A percentile compares a stretch with the other conserved stretches of the same genome.
Evolutionary conservation across 2,797 vertebrate genomes (phyloP).

Genomic region (Pipistrellus pipistrellus): DNA sequence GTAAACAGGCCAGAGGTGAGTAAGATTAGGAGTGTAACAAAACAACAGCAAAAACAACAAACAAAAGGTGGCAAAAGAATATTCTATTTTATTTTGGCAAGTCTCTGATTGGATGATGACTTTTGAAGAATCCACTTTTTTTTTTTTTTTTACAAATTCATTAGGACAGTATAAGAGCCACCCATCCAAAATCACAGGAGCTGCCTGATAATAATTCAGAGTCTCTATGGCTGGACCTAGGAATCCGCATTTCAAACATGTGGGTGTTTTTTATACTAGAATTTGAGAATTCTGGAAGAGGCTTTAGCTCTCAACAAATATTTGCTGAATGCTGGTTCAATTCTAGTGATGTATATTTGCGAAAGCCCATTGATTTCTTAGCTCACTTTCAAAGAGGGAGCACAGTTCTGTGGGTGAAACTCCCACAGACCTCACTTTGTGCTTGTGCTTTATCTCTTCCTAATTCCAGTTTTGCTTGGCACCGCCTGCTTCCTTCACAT

Average conservation of each 20-base stretch:
- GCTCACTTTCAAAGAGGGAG: background rate
- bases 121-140: background rate
- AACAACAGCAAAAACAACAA: background rate
- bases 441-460: background rate
- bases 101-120: background rate
- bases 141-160: conserved; percentile 29
- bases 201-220: background rate
- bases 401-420: background rate
- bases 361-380: background rate
- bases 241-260: background rate
- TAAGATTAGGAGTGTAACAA: background rate
- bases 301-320: background rate
- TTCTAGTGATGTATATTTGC: background rate
- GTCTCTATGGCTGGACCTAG: background rate
- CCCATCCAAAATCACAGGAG: background rate
- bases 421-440: background rate
- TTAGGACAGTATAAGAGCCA: background rate
- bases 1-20: conserved; percentile 12
- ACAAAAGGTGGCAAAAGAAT: background rate
- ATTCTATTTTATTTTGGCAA: background rate
- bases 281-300: conserved; percentile 11
- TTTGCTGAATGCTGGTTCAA: background rate
- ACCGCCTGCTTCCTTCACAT: background rate
- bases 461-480: background rate
- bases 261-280: background rate